Evolutionary conservation across 2,888 invertebrate genomes (phyloP).

Genomic region (Agrenia bidenticulata): DNA sequence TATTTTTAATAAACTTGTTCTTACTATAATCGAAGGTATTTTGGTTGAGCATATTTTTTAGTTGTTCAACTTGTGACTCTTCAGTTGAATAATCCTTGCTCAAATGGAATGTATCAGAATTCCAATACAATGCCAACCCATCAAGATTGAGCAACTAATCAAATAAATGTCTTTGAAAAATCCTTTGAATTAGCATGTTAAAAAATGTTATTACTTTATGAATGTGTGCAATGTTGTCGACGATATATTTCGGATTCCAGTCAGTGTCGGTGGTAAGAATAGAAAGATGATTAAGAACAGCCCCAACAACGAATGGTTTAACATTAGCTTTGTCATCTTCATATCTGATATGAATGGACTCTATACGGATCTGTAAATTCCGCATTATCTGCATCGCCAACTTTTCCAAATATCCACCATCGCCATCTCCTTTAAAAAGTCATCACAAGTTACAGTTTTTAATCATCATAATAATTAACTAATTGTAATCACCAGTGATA

Average conservation of each 20-base stretch:
- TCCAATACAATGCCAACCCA: constrained; percentile 84
- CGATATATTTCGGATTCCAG: constrained; percentile 76
- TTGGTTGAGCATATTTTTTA: background rate
- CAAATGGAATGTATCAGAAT: constrained; percentile 62
- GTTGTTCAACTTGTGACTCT: background rate
- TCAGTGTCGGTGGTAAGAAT: constrained; percentile 86
- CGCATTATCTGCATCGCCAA: constrained; percentile 84
- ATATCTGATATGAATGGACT: constrained; percentile 85
- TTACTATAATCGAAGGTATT: background rate
- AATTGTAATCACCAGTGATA: background rate
- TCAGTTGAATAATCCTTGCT: background rate
- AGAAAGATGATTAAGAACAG: constrained; percentile 79
- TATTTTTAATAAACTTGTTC: background rate
- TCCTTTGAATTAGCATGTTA: constrained; percentile 40
- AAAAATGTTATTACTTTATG: too few relatives aligned
- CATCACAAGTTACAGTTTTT: background rate
- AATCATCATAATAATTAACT: background rate
- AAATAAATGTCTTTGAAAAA: constrained; percentile 30
- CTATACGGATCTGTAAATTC: constrained; percentile 84
- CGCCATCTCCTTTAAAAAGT: background rate
- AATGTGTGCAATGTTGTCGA: constrained; percentile 78
- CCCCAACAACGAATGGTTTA: constrained; percentile 78
- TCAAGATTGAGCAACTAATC: constrained; percentile 74
- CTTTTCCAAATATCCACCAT: constrained; percentile 73
- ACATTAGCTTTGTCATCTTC: constrained; percentile 79